These are phyloP conservation scores for Hemiscyllium ocellatum DNA, from an alignment of 2,113 vertebrate species.

Conservation along the genomic window DNA sequence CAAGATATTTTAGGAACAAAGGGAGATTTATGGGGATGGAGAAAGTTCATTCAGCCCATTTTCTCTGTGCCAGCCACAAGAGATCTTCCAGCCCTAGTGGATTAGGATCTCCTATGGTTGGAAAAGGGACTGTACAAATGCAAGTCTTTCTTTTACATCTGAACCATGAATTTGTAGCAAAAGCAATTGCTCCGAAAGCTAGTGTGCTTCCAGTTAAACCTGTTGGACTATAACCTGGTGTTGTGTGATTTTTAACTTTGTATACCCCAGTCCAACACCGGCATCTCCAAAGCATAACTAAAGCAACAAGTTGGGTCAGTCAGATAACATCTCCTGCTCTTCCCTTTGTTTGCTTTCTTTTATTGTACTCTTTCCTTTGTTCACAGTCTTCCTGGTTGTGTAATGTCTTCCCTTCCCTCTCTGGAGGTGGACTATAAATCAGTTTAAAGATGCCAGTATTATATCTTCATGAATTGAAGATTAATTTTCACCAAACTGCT, in stretches of 20 bases:
- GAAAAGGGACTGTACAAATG: not conserved
- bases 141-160: not conserved
- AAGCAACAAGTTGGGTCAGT: not conserved
- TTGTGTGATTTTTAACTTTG: too few relatives aligned
- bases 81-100: too few relatives aligned
- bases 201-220: too few relatives aligned
- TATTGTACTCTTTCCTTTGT: not conserved
- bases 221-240: too few relatives aligned
- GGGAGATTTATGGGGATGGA: too few relatives aligned
- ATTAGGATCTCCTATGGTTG: not conserved
- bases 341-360: not conserved
- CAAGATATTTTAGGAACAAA: not conserved
- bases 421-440: not conserved
- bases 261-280: too few relatives aligned
- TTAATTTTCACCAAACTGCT: not conserved
- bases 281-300: too few relatives aligned
- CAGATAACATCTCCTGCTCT: not conserved
- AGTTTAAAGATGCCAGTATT: not conserved
- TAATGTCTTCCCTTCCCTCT: not conserved
- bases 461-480: not conserved
- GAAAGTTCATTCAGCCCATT: too few relatives aligned
- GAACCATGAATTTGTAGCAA: not conserved
- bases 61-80: too few relatives aligned
- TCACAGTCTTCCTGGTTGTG: not conserved
- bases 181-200: too few relatives aligned